Evolutionary conservation across 64 coral and sea anemone genomes (phyloP), one percentile per base, ranked within the genome.

Genomic region (Stichodactyla helianthus): DNA sequence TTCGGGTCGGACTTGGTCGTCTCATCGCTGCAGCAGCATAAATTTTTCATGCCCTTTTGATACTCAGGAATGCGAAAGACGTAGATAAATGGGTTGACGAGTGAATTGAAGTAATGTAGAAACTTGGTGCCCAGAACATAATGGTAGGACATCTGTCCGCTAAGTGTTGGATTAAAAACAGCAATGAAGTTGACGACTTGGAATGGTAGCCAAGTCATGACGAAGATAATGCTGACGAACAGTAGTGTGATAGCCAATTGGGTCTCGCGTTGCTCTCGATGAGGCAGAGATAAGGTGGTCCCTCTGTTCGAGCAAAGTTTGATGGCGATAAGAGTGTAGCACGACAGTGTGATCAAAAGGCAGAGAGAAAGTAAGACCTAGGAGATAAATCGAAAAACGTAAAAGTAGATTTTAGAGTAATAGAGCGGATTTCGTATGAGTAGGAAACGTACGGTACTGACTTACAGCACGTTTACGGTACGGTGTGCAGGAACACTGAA

Each of bases 11-110:
- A 50, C 12, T 54, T 50, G 10, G 4, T 12, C 4, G 55, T 22
- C 50, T 54, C 83, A 22, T 0, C 15, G 60, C 63, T 19, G 58
- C 87, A 64, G 28, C 88, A 74, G 20, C n/a, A 71, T 10, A 89
- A 10, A 8, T 84, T 84, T 56, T 58, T 89, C 9, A 89, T 12
- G 2, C 79, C 61, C 14, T 11, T 64, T 28, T 51, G 25, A 63
- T 83, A 89, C 7, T 89, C 88, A 15, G 79, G 79, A 8, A 89
- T 89, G 7, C 60, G 82, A 20, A 89, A 71, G 12, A 51, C 51
- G n/a, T 83, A 89, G 63, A 89, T 25, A 16, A 89, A 19, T 54
- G 88, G 88, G 50, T 89, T 89, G 15, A 89, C 44, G 53, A 89
- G 60, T 13, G 88, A 89, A 35, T 83, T 89, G 53, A 82, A 31